Percentiles rank a stretch among this genome's conserved stretches.
These are phyloP conservation scores for Saccostrea glomerata DNA, from an alignment of 1,140 invertebrate genomes.

Conservation along the genomic window DNA sequence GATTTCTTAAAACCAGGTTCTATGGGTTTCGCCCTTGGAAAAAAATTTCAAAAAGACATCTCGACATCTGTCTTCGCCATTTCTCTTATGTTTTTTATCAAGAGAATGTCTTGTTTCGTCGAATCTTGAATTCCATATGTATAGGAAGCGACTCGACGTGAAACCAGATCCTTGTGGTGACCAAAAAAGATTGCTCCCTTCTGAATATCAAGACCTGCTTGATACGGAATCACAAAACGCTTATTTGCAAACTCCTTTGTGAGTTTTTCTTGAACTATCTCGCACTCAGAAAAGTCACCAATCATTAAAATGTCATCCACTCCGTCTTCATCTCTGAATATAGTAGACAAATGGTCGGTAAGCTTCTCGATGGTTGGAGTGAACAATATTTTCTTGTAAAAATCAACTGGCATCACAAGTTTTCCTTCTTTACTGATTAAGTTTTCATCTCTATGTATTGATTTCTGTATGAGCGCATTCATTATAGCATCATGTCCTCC, in stretches of 20 bases:
- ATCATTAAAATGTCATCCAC: constrained; percentile 31
- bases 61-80: background rate
- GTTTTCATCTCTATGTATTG: background rate
- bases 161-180: background rate
- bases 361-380: constrained; percentile 22
- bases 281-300: constrained; percentile 44
- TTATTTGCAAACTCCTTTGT: background rate
- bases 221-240: constrained; percentile 25
- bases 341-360: constrained; percentile 6
- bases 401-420: constrained; percentile 11
- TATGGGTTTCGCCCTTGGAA: background rate
- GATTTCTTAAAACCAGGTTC: background rate
- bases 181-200: constrained; percentile 48
- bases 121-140: constrained; percentile 38
- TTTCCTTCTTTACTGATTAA: background rate
- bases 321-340: background rate
- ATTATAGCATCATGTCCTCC: background rate
- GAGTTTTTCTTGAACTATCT: constrained; percentile 12
- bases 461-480: background rate
- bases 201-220: constrained; percentile 31
- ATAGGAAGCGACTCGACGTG: background rate
- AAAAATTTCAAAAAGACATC: constrained; percentile 23
- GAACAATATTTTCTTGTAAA: background rate
- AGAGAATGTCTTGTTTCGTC: background rate
- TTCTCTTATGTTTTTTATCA: background rate